These are phyloP conservation scores for Neopelma chrysocephalum DNA, from an alignment of 2,797 vertebrate species.

Conservation along the genomic window DNA sequence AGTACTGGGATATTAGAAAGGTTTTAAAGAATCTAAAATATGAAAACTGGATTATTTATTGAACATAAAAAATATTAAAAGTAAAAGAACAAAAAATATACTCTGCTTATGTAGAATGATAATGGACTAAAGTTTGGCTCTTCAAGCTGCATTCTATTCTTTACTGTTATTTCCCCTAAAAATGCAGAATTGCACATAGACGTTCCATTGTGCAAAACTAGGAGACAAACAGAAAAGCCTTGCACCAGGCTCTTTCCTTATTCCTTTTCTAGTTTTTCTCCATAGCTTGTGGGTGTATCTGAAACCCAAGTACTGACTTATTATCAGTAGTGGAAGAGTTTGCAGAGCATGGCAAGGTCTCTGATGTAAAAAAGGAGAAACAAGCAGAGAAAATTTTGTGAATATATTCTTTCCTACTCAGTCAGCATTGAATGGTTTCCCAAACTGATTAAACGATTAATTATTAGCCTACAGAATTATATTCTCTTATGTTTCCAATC, in stretches of 20 bases:
- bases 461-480: background rate
- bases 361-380: background rate
- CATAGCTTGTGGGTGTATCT: background rate
- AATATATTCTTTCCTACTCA: background rate
- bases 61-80: background rate
- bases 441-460: background rate
- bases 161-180: background rate
- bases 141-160: background rate
- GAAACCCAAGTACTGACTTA: background rate
- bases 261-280: background rate
- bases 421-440: background rate
- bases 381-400: background rate
- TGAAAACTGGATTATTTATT: background rate
- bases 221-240: background rate
- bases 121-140: background rate
- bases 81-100: background rate
- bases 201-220: background rate
- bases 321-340: background rate
- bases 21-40: background rate
- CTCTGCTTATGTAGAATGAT: background rate
- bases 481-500: background rate
- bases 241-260: background rate
- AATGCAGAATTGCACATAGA: background rate
- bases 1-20: background rate
- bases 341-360: background rate